A percentile compares a stretch with the other conserved stretches of the same genome.
These are phyloP conservation scores for Zaprionus africanus DNA, from an alignment of 1,140 invertebrate species.

Conservation along the genomic window DNA sequence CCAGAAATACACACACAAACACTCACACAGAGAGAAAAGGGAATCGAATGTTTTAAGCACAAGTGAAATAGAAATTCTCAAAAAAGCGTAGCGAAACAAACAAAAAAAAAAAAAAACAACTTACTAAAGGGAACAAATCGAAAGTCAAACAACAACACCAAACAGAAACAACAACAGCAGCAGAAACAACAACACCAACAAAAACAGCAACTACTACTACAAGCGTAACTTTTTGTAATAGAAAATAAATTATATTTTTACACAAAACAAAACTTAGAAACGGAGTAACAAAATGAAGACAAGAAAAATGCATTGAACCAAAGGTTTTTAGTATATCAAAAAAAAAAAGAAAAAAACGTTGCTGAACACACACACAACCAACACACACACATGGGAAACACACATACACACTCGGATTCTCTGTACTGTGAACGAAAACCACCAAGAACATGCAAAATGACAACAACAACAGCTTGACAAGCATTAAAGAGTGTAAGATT, in stretches of 20 bases:
- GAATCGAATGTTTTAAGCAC: constrained; percentile 75
- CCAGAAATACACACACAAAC: constrained; percentile 36
- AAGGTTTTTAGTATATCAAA: constrained; percentile 78
- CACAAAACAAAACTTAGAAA: constrained; percentile 65
- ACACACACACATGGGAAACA: constrained; percentile 25
- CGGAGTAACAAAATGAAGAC: constrained; percentile 43
- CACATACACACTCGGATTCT: constrained; percentile 59
- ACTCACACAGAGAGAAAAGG: constrained; percentile 30
- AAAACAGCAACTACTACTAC: constrained; percentile 13
- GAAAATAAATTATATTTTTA: constrained; percentile 76
- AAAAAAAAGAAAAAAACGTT: constrained; percentile 57
- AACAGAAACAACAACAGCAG: constrained; percentile 23
- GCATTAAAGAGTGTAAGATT: constrained; percentile 60
- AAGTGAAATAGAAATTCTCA: constrained; percentile 72
- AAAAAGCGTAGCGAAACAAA: constrained; percentile 69
- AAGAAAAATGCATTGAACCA: constrained; percentile 73
- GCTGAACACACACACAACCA: constrained; percentile 62
- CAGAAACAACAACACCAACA: constrained; percentile 24
- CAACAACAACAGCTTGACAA: constrained; percentile 52
- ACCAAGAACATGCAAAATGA: constrained; percentile 63
- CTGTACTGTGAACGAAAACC: constrained; percentile 81
- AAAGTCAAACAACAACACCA: constrained; percentile 45
- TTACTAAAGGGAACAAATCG: constrained; percentile 72
- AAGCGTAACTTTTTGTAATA: constrained; percentile 57
- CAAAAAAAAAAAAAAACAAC: constrained; percentile 30